A percentile compares a stretch with the other conserved stretches of the same genome.
Conservation (phyloP, 2,797 vertebrate species). For the Coluber constrictor region DNA sequence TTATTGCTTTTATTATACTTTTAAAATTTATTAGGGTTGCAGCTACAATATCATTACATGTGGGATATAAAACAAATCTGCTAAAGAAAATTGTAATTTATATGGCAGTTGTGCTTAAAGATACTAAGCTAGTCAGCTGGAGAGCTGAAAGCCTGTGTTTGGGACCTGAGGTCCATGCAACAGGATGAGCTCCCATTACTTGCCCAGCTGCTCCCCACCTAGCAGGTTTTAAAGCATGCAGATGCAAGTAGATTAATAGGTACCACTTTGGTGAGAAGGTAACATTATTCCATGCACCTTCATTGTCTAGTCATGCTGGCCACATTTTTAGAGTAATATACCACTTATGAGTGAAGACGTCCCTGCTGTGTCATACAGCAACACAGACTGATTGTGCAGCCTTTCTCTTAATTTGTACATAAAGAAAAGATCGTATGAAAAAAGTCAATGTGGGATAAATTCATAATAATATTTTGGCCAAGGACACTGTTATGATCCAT, state of each 20-base stretch:
- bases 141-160: background rate
- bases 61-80: background rate
- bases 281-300: too few relatives aligned
- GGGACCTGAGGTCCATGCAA: background rate
- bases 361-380: background rate
- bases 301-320: too few relatives aligned
- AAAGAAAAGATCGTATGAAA: background rate
- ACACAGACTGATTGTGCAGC: background rate
- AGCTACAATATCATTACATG: background rate
- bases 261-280: too few relatives aligned
- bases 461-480: background rate
- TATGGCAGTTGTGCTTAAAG: background rate
- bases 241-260: background rate
- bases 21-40: background rate
- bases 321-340: background rate
- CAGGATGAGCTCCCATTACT: background rate
- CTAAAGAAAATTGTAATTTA: background rate
- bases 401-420: background rate
- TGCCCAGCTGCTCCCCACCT: background rate
- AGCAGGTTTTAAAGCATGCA: background rate
- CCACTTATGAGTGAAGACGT: background rate
- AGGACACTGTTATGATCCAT: background rate
- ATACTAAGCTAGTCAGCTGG: background rate
- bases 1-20: background rate
- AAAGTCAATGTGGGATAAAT: background rate